Percentiles rank a stretch among this genome's conserved stretches.
Conservation (phyloP, 2,113 vertebrate species). For the Furnarius figulus region DNA sequence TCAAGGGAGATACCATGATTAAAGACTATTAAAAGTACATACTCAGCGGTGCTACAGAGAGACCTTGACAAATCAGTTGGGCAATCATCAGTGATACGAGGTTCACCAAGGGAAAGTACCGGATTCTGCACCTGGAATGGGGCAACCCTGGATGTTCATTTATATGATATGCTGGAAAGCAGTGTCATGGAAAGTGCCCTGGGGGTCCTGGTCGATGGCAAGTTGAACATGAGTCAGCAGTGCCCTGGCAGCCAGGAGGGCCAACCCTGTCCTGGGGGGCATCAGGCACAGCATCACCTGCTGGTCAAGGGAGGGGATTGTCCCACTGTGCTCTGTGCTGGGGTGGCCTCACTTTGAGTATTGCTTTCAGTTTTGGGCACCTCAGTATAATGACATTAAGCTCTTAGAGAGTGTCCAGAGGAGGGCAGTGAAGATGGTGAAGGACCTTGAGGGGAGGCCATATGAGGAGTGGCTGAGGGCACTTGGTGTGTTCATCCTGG, state of each 20-base stretch:
- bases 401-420: background rate
- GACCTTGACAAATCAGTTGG: background rate
- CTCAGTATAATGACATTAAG: background rate
- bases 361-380: background rate
- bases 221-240: background rate
- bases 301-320: background rate
- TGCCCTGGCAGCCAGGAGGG: background rate
- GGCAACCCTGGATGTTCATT: background rate
- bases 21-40: background rate
- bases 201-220: background rate
- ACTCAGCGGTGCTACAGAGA: background rate
- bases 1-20: background rate
- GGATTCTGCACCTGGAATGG: background rate
- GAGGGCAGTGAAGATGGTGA: background rate
- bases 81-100: background rate
- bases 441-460: background rate
- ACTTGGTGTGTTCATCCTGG: background rate
- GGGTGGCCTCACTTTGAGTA: background rate
- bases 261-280: background rate
- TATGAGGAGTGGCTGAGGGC: background rate
- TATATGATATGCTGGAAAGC: background rate
- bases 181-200: background rate
- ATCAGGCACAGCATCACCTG: background rate
- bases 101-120: background rate
- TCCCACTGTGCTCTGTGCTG: background rate